Evolutionary conservation across 1,140 invertebrate species (phyloP), one percentile per base, ranked within the genome.

Genomic region (Leptinotarsa defecta): DNA sequence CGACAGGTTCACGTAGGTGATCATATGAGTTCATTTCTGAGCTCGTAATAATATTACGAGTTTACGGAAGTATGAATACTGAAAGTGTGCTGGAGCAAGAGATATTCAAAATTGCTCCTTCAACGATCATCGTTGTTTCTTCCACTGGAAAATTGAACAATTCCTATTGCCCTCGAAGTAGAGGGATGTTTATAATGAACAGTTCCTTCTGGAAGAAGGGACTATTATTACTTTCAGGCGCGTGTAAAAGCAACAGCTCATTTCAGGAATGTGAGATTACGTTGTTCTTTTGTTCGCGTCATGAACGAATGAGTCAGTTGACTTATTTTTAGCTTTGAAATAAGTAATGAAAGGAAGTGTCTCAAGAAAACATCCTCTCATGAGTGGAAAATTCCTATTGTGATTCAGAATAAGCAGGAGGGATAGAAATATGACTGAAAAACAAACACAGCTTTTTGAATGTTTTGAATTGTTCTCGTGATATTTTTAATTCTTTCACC

Each of bases 251-350:
- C 64, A 24, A 65, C 22, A 65, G 27, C 27, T 22, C 27, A 65
- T 65, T 65, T 65, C 27, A 65, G 64, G 64, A 65, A 65, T 65
- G 64, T 20, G 20, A 65, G 13, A 65, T 34, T 22, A 20, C 64
- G 64, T 20, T 65, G 64, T 65, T 34, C 27, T 65, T 65, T 65
- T 65, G 27, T 65, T 65, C 64, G 20, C n/a, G 64, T 13, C 20
- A 13, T 65, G 20, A 17, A 34, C 64, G 17, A 65, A 4, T 65
- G 64, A 65, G 64, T 65, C 64, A 65, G 17, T 65, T 22, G 64
- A 34, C 64, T 19, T 65, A 65, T 65, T 65, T 65, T 65, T 34
- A 65, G 64, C n/a, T 13, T 65, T 22, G 4, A 19, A 48, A 48
- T 48, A n/a, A 48, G 68, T 34, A 69, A 43, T 69, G 17, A 43